These are phyloP conservation scores for Urechis unicinctus DNA, from an alignment of 2,888 invertebrate genomes.

Conservation along the genomic window DNA sequence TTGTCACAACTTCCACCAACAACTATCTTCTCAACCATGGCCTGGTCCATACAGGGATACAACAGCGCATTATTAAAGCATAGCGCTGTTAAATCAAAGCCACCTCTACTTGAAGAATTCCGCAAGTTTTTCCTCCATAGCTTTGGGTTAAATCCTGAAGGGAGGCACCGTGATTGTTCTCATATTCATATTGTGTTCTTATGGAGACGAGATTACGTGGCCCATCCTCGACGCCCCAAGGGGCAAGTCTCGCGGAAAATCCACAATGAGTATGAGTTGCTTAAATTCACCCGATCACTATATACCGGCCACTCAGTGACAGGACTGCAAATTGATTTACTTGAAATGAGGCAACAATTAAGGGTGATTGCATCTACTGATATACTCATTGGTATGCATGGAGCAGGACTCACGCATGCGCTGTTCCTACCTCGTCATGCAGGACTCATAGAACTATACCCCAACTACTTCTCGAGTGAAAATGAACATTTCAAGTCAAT, in stretches of 20 bases:
- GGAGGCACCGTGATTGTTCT: conserved; percentile 27
- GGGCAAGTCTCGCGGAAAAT: not conserved
- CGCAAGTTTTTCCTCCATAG: conserved; percentile 32
- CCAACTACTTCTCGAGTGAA: not conserved
- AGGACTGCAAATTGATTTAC: not conserved
- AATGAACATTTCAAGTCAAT: not conserved
- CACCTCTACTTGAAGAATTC: conserved; percentile 35
- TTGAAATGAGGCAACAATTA: not conserved
- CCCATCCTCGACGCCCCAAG: conserved; percentile 32
- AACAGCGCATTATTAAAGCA: conserved; percentile 34
- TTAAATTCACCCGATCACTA: not conserved
- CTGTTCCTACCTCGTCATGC: not conserved
- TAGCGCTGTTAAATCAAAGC: conserved; percentile 12
- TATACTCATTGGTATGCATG: not conserved
- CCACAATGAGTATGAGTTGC: not conserved
- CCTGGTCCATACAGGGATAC: conserved; percentile 38
- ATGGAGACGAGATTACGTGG: conserved; percentile 41
- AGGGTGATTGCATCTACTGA: not conserved
- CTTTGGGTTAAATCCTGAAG: conserved; percentile 7
- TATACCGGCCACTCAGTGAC: not conserved
- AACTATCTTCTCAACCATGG: conserved; percentile 10
- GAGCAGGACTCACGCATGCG: not conserved
- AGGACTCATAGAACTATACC: not conserved
- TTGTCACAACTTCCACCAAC: conserved; percentile 13
- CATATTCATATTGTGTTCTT: conserved; percentile 32